These are phyloP conservation scores for Trypoxylus dichotomus DNA, from an alignment of 1,140 invertebrate genomes.

Conservation along the genomic window DNA sequence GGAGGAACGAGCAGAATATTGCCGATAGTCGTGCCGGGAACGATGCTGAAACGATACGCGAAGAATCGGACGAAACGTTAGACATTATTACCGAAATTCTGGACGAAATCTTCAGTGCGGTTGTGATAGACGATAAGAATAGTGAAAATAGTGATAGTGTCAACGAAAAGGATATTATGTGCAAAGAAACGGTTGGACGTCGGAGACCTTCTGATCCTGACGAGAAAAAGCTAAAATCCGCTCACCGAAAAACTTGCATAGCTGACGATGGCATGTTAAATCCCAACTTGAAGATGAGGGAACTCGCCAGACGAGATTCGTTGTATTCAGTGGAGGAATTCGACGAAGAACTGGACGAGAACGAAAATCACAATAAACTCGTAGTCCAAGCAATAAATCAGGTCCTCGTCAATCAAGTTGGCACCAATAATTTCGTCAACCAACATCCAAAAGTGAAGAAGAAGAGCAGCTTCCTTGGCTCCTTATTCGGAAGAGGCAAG, in stretches of 20 bases:
- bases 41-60: not conserved
- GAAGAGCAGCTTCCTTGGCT: constrained; percentile 8
- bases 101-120: not conserved
- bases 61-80: not conserved
- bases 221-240: not conserved
- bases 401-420: not conserved
- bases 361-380: not conserved
- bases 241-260: not conserved
- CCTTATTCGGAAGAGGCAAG: constrained; percentile 24
- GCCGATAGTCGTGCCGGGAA: not conserved
- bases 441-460: not conserved
- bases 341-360: constrained; percentile 30
- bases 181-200: not conserved
- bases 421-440: not conserved
- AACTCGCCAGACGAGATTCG: constrained; percentile 16
- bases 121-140: not conserved
- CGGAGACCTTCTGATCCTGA: not conserved
- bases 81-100: not conserved
- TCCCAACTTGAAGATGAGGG: not conserved
- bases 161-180: not conserved
- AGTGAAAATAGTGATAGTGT: not conserved
- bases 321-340: constrained; percentile 34
- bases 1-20: constrained; percentile 3
- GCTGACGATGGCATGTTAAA: not conserved
- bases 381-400: constrained; percentile 20